Evolutionary conservation across 2,797 vertebrate genomes (phyloP).

Genomic region (Sebastes vulpes): DNA sequence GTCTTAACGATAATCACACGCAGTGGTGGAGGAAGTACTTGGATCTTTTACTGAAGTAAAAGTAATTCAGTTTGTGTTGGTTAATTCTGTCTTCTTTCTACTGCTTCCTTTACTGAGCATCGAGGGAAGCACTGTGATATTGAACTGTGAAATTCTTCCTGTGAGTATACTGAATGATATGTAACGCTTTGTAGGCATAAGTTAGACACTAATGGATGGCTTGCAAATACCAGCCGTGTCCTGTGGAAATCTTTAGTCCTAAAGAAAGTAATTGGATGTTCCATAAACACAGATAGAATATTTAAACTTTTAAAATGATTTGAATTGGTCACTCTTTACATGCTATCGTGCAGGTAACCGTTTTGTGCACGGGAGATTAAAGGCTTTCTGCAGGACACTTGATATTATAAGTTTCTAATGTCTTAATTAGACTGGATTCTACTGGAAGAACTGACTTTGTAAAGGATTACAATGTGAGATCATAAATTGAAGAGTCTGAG

Average conservation of each 20-base stretch:
- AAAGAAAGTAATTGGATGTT: background rate
- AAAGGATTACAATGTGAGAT: too few relatives aligned
- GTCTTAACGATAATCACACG: too few relatives aligned
- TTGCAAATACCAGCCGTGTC: conserved; percentile 6
- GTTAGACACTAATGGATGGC: background rate
- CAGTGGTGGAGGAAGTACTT: too few relatives aligned
- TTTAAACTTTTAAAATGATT: background rate
- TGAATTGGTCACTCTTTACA: background rate
- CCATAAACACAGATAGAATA: background rate
- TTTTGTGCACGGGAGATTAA: background rate
- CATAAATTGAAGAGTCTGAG: too few relatives aligned
- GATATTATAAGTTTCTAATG: background rate
- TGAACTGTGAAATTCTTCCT: conserved; percentile 42
- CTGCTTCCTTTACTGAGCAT: conserved; percentile 58
- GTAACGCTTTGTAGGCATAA: background rate
- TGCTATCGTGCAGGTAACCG: too few relatives aligned
- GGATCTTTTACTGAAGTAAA: too few relatives aligned
- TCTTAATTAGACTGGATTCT: background rate
- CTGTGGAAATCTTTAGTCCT: background rate
- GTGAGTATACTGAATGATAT: conserved; percentile 60
- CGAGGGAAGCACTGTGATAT: conserved; percentile 37
- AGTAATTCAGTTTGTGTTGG: background rate
- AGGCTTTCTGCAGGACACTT: conserved; percentile 6
- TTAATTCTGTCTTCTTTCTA: conserved; percentile 42
- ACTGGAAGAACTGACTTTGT: background rate